Conservation (phyloP, 1,140 invertebrate genomes). For the Cyrtorhinus lividipennis region DNA sequence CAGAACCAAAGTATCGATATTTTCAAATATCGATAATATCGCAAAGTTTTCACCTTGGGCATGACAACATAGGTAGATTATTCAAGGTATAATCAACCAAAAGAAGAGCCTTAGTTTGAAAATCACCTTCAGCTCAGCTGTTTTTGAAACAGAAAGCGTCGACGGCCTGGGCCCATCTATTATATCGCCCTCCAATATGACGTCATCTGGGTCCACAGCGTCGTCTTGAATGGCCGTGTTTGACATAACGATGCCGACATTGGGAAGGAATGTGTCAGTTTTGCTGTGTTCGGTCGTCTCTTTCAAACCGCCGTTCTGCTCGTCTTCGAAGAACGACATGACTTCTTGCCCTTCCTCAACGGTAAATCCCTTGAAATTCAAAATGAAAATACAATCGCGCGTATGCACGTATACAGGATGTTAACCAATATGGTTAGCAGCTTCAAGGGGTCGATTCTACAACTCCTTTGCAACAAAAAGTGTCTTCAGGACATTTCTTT, state of each 20-base stretch:
- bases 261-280: conserved; percentile 40
- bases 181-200: conserved; percentile 8
- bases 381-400: not conserved
- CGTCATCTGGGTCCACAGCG: conserved; percentile 16
- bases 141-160: conserved; percentile 27
- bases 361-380: conserved; percentile 6
- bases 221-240: conserved; percentile 25
- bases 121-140: conserved; percentile 32
- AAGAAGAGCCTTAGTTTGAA: too few species aligned
- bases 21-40: too few species aligned
- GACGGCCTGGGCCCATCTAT: conserved; percentile 1
- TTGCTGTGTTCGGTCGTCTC: conserved; percentile 23
- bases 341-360: not conserved
- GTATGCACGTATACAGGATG: too few species aligned
- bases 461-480: too few species aligned
- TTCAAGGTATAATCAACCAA: too few species aligned
- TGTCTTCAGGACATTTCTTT: too few species aligned
- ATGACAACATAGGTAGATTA: too few species aligned
- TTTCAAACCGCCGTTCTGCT: conserved; percentile 18
- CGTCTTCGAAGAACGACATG: conserved; percentile 8
- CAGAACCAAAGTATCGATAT: too few species aligned
- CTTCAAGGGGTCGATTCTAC: too few species aligned
- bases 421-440: too few species aligned
- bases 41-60: too few species aligned
- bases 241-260: conserved; percentile 48